Evolutionary conservation across 1,140 invertebrate genomes (phyloP), one percentile per base, ranked within the genome.

Genomic region (Berghia stephanieae): DNA sequence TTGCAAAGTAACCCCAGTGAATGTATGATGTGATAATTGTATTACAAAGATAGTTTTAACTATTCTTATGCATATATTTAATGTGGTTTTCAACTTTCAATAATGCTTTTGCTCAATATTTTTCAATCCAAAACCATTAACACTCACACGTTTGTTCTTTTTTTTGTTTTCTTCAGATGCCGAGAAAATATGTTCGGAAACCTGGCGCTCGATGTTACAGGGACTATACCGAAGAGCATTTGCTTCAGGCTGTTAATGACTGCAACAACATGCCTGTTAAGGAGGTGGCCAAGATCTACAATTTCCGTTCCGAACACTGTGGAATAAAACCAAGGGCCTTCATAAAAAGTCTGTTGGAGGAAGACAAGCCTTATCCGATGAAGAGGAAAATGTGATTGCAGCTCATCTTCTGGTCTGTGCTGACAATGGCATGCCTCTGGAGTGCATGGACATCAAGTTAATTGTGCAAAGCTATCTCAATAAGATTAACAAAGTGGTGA

Each of bases 351-450:
- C 78, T 66, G 43, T 78, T 66, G 40, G 80, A 72, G n/a, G 78
- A 2, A 78, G 16, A 24, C 67, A 8, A 40, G 81, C 18, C 57
- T 76, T 81, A n/a, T n/a, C 74, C 8, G 40, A 76, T 18, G 63
- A 66, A 46, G 6, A 85, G 72, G 69, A 87, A 87, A 34, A 88
- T 52, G 74, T 86, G 44, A n/a, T 52, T 75, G 31, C 18, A 13
- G 63, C 60, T 21, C 34, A 63, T 55, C 5, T 60, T 5, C 10
- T 24, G n/a, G 40, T n/a, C 4, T 55, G 38, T 57, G 72, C 46
- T 18, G 55, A 74, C 13, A 60, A 31, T 44, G 52, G 52, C 3
- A 49, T 74, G 31, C 55, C 72, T n/a, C 34, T 74, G 4, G 72
- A 57, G 4, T 13, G 6, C 6, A 49, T 16, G 5, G 72, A 74